These are phyloP conservation scores for Sabatieria punctata DNA, from an alignment of 2,888 invertebrate genomes.

Conservation along the genomic window DNA sequence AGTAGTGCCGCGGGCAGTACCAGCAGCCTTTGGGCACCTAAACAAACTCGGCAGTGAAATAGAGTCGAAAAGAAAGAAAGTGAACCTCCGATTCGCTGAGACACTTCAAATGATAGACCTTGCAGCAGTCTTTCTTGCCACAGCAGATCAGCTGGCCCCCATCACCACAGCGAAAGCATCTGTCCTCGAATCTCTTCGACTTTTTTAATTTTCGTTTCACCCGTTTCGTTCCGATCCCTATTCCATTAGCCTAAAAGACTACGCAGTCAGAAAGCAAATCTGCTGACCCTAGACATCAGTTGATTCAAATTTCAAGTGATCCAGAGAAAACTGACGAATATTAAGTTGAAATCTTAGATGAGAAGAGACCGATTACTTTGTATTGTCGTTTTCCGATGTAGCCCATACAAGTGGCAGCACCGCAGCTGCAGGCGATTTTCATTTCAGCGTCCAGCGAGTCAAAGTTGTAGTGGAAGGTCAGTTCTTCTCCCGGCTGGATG, in stretches of 20 bases:
- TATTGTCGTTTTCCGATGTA: too few species aligned
- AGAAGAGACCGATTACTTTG: too few species aligned
- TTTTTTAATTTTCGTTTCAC: constrained; percentile 20
- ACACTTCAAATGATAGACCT: constrained; percentile 16
- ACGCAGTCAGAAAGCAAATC: too few species aligned
- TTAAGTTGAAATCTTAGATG: too few species aligned
- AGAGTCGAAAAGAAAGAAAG: too few species aligned
- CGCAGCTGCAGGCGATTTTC: constrained; percentile 61
- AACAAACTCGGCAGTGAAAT: too few species aligned
- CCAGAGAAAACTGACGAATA: too few species aligned
- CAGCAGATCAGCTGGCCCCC: constrained; percentile 41
- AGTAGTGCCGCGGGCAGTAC: constrained; percentile 45
- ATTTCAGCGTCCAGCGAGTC: constrained; percentile 58
- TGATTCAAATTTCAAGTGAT: too few species aligned
- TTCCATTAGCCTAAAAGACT: too few species aligned
- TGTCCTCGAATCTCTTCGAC: constrained; percentile 35
- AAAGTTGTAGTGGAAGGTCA: constrained; percentile 86
- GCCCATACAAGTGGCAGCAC: constrained; percentile 67
- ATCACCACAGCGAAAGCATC: constrained; percentile 41
- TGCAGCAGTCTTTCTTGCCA: constrained; percentile 39
- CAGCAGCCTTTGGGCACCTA: constrained; percentile 36
- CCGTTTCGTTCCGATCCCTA: too few species aligned
- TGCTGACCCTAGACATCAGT: too few species aligned
- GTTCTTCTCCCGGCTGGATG: constrained; percentile 62
- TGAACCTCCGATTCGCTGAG: not conserved